Conservation (phyloP, 2,113 vertebrate genomes). For the Maccullochella peelii region DNA sequence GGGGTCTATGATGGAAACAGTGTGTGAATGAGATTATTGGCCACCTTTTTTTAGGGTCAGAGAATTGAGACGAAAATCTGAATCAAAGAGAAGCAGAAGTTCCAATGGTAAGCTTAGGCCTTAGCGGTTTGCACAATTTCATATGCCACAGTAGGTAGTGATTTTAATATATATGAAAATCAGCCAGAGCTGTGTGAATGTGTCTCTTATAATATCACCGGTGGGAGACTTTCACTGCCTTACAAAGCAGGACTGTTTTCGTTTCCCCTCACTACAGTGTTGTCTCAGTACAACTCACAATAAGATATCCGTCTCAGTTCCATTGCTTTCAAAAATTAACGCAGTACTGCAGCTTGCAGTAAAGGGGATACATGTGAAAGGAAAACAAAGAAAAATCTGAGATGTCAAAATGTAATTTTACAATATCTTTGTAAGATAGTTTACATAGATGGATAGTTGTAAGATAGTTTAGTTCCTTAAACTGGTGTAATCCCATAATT, state of each 20-base stretch:
- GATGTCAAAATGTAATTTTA: slow-evolving; percentile 33
- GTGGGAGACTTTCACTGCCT: slow-evolving; percentile 70
- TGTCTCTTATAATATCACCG: slow-evolving; percentile 89
- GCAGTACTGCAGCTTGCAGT: not conserved
- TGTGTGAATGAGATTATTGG: slow-evolving; percentile 77
- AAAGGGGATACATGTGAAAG: slow-evolving; percentile 10
- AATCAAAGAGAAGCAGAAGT: slow-evolving; percentile 83
- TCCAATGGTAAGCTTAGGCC: slow-evolving; percentile 85
- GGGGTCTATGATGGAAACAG: slow-evolving; percentile 70
- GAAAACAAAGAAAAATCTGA: slow-evolving; percentile 45
- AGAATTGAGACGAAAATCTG: slow-evolving; percentile 68
- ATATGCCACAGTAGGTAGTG: slow-evolving; percentile 88
- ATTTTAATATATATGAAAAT: slow-evolving; percentile 99
- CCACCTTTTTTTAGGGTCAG: slow-evolving; percentile 80
- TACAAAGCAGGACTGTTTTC: slow-evolving; percentile 67
- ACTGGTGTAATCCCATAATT: slow-evolving; percentile 84
- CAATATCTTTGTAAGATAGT: slow-evolving; percentile 60
- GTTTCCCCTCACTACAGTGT: slow-evolving; percentile 41
- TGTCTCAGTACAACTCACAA: slow-evolving; percentile 42
- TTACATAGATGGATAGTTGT: no score
- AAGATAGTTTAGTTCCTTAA: slow-evolving; percentile 69
- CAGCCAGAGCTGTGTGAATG: slow-evolving; percentile 90
- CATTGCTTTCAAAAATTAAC: slow-evolving; percentile 41
- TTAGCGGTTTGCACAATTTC: slow-evolving; percentile 85
- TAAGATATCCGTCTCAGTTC: slow-evolving; percentile 41